Evolutionary conservation across 2,888 invertebrate genomes (phyloP), one percentile per base, ranked within the genome.

Genomic region (Xestoiulus laeticollis): DNA sequence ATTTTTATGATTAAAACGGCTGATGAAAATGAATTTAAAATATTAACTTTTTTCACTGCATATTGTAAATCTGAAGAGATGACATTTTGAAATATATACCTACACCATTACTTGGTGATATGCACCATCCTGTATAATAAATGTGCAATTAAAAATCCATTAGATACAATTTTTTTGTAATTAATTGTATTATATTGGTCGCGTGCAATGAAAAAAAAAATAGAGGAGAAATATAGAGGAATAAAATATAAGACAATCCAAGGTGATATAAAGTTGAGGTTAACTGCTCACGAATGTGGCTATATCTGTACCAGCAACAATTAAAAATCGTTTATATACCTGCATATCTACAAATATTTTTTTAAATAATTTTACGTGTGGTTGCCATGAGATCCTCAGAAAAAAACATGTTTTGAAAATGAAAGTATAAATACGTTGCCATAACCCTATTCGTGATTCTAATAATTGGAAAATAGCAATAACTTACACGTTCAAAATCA

Each of bases 261-360:
- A 59, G 59, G 59, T 59, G 59, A n/a, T 59, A 59, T 59, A 59
- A 59, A n/a, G 22, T 22, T 59, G 59, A 59, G 59, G 59, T 59
- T 59, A 59, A 59, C 59, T 59, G 22, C 59, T 59, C 59, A 22
- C 22, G 59, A 59, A 22, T 59, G 19, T 59, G n/a, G 8, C 59
- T 59, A 22, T 8, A 59, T 59, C 19, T 22, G 59, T 22, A 22
- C 59, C 59, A 22, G 59, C 22, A 22, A 22, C 59, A 59, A 22
- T 68, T 68, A 68, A 68, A 68, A n/a, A 59, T 26, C 68, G 68
- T 26, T 68, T 68, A 68, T 68, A 68, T 1, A 26, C 8, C 26
- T 26, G 26, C 68, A 10, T 26, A 10, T 26, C 26, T 26, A 8
- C 26, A 68, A 68, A 68, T 68, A 68, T 26, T 26, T 26, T 26